A percentile compares a stretch with the other conserved stretches of the same genome.
phyloP scores from a whole-genome alignment of 2,797 vertebrate genomes.

The Gastrophryne carolinensis region DNA sequence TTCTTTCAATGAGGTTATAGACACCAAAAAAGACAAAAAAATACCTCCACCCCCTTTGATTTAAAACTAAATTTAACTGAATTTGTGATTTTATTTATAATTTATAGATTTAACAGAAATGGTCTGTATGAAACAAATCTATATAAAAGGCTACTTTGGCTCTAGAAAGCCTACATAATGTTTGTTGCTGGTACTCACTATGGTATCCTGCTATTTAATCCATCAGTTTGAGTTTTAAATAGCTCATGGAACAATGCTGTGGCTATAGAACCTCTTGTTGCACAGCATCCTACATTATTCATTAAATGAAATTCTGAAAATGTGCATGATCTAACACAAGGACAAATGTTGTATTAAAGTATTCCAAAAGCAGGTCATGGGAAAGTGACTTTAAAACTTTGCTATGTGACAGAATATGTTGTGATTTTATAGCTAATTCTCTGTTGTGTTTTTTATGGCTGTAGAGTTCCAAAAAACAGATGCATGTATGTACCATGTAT shows the following conservation, averaged over 20 bases:
- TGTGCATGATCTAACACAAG: slow-evolving; percentile 12
- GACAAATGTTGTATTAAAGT: slow-evolving; percentile 16
- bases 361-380: slow-evolving; percentile 40
- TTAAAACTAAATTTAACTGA: no score
- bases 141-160: background rate
- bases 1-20: no score
- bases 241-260: slow-evolving; percentile 37
- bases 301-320: slow-evolving; percentile 43
- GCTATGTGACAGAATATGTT: background rate
- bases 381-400: slow-evolving; percentile 10
- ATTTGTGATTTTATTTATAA: no score
- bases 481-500: no score
- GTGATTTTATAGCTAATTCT: background rate
- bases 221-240: slow-evolving; percentile 30
- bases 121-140: no score
- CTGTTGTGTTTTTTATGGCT: background rate
- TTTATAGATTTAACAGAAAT: no score
- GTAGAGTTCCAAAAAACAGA: background rate
- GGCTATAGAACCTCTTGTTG: slow-evolving; percentile 21
- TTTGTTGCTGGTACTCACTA: background rate
- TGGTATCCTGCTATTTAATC: slow-evolving; percentile 36
- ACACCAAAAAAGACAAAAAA: no score
- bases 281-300: slow-evolving; percentile 33
- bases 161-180: background rate
- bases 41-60: no score